A percentile compares a stretch with the other conserved stretches of the same genome.
Conservation (phyloP, 2,888 invertebrate genomes). For the Phyllotreta cruciferae region DNA sequence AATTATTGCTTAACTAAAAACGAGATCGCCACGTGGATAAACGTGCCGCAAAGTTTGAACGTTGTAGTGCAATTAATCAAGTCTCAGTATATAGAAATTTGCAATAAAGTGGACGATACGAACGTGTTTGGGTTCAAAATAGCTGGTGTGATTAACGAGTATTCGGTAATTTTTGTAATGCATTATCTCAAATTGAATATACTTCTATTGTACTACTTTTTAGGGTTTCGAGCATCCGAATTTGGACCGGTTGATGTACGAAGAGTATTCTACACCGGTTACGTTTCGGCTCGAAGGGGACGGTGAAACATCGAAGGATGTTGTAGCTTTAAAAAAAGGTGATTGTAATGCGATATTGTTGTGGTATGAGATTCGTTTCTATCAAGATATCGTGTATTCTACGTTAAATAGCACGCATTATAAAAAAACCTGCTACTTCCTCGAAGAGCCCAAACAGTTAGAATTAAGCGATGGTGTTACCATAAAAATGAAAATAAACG, state of each 20-base stretch:
- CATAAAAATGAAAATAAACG: slow-evolving; percentile 41
- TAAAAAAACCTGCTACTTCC: slow-evolving; percentile 62
- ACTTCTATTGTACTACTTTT: too few relatives aligned
- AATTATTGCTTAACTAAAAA: slow-evolving; percentile 32
- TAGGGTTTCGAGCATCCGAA: slow-evolving; percentile 64
- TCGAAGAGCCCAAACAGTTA: slow-evolving; percentile 56
- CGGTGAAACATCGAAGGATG: slow-evolving; percentile 36
- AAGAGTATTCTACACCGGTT: slow-evolving; percentile 56
- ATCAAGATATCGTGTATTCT: slow-evolving; percentile 58
- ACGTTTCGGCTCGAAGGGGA: slow-evolving; percentile 43
- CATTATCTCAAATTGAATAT: too few relatives aligned
- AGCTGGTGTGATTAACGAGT: slow-evolving; percentile 66
- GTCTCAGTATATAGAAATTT: slow-evolving; percentile 66
- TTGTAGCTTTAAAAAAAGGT: slow-evolving; percentile 57
- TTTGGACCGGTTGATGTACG: slow-evolving; percentile 62
- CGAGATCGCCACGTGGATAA: slow-evolving; percentile 45
- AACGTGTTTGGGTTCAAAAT: slow-evolving; percentile 66
- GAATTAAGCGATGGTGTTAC: slow-evolving; percentile 53
- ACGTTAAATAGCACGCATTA: slow-evolving; percentile 60
- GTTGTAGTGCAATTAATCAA: slow-evolving; percentile 67
- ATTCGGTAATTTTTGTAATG: too few relatives aligned
- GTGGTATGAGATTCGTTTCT: slow-evolving; percentile 64
- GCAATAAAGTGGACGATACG: slow-evolving; percentile 65
- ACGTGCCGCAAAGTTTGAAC: slow-evolving; percentile 64
- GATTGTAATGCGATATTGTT: slow-evolving; percentile 63